phyloP scores from a whole-genome alignment of 2,888 invertebrate genomes.

The Lepidochitona cinerea region DNA sequence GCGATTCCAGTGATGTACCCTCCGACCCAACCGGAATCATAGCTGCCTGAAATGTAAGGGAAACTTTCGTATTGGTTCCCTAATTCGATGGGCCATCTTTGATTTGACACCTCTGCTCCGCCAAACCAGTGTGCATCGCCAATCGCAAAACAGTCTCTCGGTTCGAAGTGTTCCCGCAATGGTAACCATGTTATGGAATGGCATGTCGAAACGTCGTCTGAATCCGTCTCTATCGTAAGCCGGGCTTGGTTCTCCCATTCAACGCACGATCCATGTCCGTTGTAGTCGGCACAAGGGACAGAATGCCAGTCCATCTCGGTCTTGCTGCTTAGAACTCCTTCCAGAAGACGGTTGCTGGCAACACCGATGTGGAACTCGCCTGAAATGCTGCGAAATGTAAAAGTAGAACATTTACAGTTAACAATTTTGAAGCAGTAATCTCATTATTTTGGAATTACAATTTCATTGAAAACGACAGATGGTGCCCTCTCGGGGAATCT shows the following conservation, averaged over 20 bases:
- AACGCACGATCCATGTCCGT: background rate
- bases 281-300: background rate
- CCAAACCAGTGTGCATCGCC: conserved; percentile 80
- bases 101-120: conserved; percentile 83
- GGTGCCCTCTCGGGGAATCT: too few relatives aligned
- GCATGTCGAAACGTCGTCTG: background rate
- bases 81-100: conserved; percentile 86
- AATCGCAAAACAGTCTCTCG: conserved; percentile 12
- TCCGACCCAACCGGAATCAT: conserved; percentile 17
- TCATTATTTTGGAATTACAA: too few relatives aligned
- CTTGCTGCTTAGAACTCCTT: background rate
- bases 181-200: background rate
- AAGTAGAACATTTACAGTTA: too few relatives aligned
- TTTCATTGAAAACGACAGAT: too few relatives aligned
- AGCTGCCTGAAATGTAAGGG: conserved; percentile 33
- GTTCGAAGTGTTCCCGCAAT: background rate
- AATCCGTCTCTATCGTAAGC: background rate
- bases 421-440: too few relatives aligned
- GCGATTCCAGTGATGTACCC: conserved; percentile 55
- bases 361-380: background rate
- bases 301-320: background rate
- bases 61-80: conserved; percentile 43
- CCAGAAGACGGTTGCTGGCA: background rate
- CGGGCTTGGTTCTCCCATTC: background rate
- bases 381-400: too few relatives aligned